Evolutionary conservation across 2,113 vertebrate genomes (phyloP), one percentile per base, ranked within the genome.

Genomic region (Trachemys scripta): DNA sequence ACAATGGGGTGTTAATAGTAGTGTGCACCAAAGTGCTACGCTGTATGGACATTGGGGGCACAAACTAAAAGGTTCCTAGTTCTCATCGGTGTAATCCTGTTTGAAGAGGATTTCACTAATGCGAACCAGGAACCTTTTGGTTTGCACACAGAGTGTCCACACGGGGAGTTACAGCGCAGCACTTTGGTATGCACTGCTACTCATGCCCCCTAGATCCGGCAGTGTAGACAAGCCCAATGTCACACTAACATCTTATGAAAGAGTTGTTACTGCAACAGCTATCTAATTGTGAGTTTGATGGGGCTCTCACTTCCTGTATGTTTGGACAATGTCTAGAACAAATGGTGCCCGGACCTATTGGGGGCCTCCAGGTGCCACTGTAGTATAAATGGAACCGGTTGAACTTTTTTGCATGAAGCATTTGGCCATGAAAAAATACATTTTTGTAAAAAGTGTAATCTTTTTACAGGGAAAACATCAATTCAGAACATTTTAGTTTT

Each of bases 231-330:
- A 62, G 12, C 12, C 59, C 59, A 62, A 31, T 14, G 35, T 86
- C 93, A 82, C 89, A 79, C 80, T 88, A 93, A 94, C 93, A 76
- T 80, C 82, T 90, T 91, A 76, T 0, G 27, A 94, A 90, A 81
- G 80, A 93, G 45, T 62, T 87, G 89, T 42, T 88, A 89, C 91
- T 86, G 89, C 85, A 82, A 49, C 62, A 90, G 65, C 89, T 91
- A 27, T 69, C 87, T 96, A 80, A 62, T 79, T 76, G 31, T 90
- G 83, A 92, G 59, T 85, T 91, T 81, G 57, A 47, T 75, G 84
- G 90, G 82, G 87, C 50, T 0, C 0, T 7, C 5, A 3, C 65
- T 57, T 75, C 51, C 19, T 82, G 80, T 0, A 0, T 5, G 19
- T 27, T 56, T 1, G 1, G 0, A 38, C 62, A 22, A 24, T 86